Base-by-base conservation (phyloP, 2,113 vertebrate genomes). In the Podiceps cristatus region DNA sequence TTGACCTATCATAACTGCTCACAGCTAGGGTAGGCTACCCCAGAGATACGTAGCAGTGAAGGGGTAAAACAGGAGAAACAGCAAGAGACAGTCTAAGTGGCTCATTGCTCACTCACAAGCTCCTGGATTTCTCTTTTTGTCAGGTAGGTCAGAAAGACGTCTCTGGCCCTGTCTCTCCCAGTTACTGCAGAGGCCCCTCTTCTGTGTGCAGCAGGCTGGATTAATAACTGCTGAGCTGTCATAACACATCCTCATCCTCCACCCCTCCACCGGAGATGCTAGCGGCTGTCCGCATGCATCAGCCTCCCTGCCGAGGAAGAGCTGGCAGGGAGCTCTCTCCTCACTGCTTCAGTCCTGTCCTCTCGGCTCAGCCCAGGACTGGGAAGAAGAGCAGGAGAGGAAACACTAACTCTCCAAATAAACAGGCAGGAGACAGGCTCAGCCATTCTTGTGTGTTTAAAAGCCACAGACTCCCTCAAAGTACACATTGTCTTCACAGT, bases 21-120 rank as follows among this genome's bases (percentile, higher is more conserved):
- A 3, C 24, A n/a, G 55, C 31, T 4, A 42, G 49, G 35, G 35
- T 9, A 52, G 42, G 59, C 24, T 58, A 3, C 19, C 31, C 7
- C 14, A 5, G 25, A 14, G 23, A 2, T 7, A 4, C 0, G 12
- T 7, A 1, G 27, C 2, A 56, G 85, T 3, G 23, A 63, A 64
- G 18, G 40, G 56, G 45, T 29, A 74, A 68, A 59, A 2, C 20
- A 42, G 44, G 49, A 66, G 35, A 35, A 29, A 55, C 14, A 35
- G 20, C 37, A 42, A 40, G 31, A 52, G 24, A 4, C 24, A 5
- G 4, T 0, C 2, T 3, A 55, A 27, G 16, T 1, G 27, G 13
- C 8, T 74, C 40, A 1, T 7, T 20, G 40, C 37, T 62, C 18
- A 3, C 37, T 18, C 53, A 11, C 56, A 49, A 28, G 20, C 15